Conservation (phyloP, 2,888 invertebrate genomes). For the Cheiracanthium punctorium region DNA sequence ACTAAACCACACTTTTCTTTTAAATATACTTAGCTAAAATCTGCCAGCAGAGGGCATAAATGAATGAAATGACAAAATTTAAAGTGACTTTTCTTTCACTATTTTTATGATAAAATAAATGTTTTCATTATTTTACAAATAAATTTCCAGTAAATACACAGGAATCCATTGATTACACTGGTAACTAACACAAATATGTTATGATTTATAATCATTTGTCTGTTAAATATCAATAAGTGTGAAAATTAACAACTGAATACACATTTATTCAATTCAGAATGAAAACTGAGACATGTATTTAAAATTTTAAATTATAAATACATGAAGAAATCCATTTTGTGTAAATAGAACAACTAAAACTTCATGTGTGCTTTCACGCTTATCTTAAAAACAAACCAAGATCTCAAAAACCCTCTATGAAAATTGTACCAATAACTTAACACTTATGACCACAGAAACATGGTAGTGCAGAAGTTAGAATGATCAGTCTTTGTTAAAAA, state of each 20-base stretch:
- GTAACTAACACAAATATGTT: background rate
- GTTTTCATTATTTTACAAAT: background rate
- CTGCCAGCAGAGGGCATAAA: slow-evolving; percentile 51
- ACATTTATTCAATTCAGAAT: background rate
- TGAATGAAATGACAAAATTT: background rate
- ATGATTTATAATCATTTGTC: background rate
- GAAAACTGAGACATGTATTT: slow-evolving; percentile 13
- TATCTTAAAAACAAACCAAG: slow-evolving; percentile 25
- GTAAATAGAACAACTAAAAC: slow-evolving; percentile 14
- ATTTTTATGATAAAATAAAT: background rate
- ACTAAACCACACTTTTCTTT: slow-evolving; percentile 26
- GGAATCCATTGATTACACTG: background rate
- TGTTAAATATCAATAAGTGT: no score
- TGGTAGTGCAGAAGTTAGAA: slow-evolving; percentile 47
- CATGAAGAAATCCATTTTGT: background rate
- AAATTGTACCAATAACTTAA: slow-evolving; percentile 24
- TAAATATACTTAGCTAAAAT: slow-evolving; percentile 25
- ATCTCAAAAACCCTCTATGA: background rate
- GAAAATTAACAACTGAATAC: background rate
- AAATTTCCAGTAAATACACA: background rate
- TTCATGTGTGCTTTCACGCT: background rate
- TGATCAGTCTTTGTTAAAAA: slow-evolving; percentile 51
- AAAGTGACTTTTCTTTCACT: background rate
- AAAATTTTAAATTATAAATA: slow-evolving; percentile 14
- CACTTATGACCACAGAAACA: slow-evolving; percentile 30